These are phyloP conservation scores for Dromius quadrimaculatus DNA, from an alignment of 2,888 invertebrate genomes.

Conservation along the genomic window DNA sequence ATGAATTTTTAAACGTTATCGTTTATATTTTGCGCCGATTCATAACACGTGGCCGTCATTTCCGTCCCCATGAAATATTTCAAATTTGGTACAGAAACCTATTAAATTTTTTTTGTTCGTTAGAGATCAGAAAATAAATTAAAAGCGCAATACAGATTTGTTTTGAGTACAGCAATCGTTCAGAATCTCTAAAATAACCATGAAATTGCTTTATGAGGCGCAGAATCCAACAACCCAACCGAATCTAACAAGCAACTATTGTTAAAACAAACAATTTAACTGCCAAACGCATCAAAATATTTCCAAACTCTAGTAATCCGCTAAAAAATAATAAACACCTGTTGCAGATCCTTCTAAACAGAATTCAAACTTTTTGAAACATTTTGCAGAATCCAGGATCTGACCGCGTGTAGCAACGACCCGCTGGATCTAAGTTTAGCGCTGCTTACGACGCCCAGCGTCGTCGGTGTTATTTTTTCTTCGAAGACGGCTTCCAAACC, in stretches of 20 bases:
- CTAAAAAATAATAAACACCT: constrained; percentile 12
- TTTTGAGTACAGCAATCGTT: not conserved
- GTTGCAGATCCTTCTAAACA: not conserved
- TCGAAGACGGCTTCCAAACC: constrained; percentile 11
- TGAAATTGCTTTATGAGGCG: not conserved
- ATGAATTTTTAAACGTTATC: too few relatives aligned
- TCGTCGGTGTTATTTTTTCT: constrained; percentile 32
- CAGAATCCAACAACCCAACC: not conserved
- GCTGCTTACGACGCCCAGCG: constrained; percentile 20
- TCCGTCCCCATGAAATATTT: too few relatives aligned
- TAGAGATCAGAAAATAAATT: not conserved
- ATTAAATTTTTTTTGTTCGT: too few relatives aligned
- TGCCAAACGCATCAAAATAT: not conserved
- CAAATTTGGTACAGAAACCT: too few relatives aligned
- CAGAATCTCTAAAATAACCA: not conserved
- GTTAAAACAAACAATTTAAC: not conserved
- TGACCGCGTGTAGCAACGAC: constrained; percentile 40
- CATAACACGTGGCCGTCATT: too few relatives aligned
- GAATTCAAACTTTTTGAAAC: not conserved
- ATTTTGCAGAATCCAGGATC: constrained; percentile 9
- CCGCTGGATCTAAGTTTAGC: constrained; percentile 32
- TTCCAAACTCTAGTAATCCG: not conserved
- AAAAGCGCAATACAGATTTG: not conserved
- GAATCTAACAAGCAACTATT: not conserved
- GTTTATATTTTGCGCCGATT: too few relatives aligned